phyloP scores from a whole-genome alignment of 37 sponge, comb jelly and placozoan genomes.

The Cladorhizidae sp. region DNA sequence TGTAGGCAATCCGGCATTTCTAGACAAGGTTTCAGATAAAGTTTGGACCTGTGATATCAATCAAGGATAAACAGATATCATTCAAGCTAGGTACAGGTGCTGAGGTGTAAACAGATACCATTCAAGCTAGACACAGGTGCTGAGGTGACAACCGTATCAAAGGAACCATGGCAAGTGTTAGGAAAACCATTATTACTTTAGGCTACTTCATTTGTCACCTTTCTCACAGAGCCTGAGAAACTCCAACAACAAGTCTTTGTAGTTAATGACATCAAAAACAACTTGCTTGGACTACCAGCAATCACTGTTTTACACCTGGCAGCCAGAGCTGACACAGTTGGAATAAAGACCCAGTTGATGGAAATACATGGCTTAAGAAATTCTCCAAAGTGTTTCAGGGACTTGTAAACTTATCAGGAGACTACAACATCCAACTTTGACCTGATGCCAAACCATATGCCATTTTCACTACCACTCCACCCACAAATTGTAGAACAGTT shows the following conservation, averaged over 20 bases:
- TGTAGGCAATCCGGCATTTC: too few species aligned
- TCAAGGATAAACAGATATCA: too few species aligned
- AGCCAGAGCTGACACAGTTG: not conserved
- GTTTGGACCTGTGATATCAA: too few species aligned
- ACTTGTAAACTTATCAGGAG: too few species aligned
- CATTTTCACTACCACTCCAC: conserved; percentile 37
- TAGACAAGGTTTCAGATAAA: too few species aligned
- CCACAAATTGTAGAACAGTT: conserved; percentile 28
- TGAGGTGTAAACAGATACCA: not conserved
- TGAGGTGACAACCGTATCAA: not conserved
- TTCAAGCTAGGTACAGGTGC: too few species aligned
- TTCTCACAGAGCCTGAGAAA: not conserved
- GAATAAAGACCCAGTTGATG: too few species aligned
- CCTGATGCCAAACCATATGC: too few species aligned
- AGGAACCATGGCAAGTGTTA: not conserved
- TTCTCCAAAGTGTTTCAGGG: too few species aligned
- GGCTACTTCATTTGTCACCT: not conserved
- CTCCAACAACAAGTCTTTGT: conserved; percentile 5
- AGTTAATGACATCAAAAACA: conserved; percentile 8
- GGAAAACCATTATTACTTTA: not conserved
- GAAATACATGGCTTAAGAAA: conserved; percentile 28
- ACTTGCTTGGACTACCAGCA: too few species aligned
- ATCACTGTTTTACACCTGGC: too few species aligned
- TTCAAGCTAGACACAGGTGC: not conserved
- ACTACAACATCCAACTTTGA: too few species aligned